Evolutionary conservation across 2,888 invertebrate species (phyloP), one percentile per base, ranked within the genome.

Genomic region (Agrotis exclamationis): DNA sequence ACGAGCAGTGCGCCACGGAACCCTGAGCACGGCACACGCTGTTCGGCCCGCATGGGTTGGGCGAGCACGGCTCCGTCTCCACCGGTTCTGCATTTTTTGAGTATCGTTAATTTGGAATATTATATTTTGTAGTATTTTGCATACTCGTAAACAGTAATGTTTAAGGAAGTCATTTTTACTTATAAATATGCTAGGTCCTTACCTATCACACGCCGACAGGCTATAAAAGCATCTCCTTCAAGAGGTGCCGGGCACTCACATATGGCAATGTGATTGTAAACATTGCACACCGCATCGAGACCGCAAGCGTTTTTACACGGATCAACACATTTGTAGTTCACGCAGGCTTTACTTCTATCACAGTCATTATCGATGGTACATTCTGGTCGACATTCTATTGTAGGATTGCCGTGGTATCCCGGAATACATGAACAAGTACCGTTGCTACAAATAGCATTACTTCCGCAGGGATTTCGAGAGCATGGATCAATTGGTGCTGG

Each of bases 151-250:
- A 22, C 18, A 24, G 14, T 53, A 16, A 50, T 20, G 2, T 65
- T 57, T 20, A 7, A 7, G 18, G 48, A 66, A 1, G 24, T 51
- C 6, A 20, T 48, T 54, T 58, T 24, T 14, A 63, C 7, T 24
- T 18, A 39, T 1, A 4, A 70, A 73, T 47, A 47, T 33, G 50
- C 3, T 56, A 50, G 5, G 9, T 47, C 45, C 51, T 48, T 87
- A 96, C 97, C 95, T 88, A 95, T 90, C 74, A 96, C 95, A 62
- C 93, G 96, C 60, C 96, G 96, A 89, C 98, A 98, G 76, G 97
- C 97, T 76, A 96, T 97, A 88, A 98, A 98, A 33, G 98, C 98
- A 95, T 98, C 98, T 72, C 98, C 98, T 51, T 97, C 97, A 83
- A 97, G 97, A 58, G 97, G 97, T 18, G 96, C 91, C 20, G 97